A percentile compares a stretch with the other conserved stretches of the same genome.
phyloP scores from a whole-genome alignment of 2,888 invertebrate genomes.

The Archaeoteleia sp. region DNA sequence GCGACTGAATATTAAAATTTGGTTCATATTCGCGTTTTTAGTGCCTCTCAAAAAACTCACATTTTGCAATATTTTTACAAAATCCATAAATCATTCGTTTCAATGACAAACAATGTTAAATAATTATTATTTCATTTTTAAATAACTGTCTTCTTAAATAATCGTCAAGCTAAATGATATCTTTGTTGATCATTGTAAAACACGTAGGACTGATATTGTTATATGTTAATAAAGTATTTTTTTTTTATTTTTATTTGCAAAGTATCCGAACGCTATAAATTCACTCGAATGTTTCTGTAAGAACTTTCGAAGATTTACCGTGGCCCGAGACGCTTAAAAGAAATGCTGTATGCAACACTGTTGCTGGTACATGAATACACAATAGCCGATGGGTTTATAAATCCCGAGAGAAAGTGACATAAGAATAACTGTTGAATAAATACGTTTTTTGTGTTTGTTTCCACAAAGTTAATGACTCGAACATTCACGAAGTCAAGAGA shows the following conservation, averaged over 20 bases:
- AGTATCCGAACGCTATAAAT: constrained; percentile 1
- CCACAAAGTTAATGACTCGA: constrained; percentile 24
- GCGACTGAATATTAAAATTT: constrained; percentile 56
- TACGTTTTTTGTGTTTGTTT: constrained; percentile 14
- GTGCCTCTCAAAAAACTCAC: background rate
- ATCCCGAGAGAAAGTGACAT: constrained; percentile 34
- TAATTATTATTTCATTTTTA: no score
- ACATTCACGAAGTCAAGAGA: constrained; percentile 6
- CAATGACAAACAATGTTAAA: no score
- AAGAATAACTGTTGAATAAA: constrained; percentile 34
- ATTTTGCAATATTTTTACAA: constrained; percentile 12
- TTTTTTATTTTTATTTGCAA: background rate
- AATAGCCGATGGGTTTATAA: constrained; percentile 43
- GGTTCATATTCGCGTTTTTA: constrained; percentile 47
- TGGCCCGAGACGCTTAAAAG: constrained; percentile 11
- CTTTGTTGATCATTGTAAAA: no score
- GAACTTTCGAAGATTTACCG: constrained; percentile 17
- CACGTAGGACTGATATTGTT: no score
- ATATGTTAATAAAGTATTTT: no score
- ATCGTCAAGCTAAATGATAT: no score
- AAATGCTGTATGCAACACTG: constrained; percentile 37
- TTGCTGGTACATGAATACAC: constrained; percentile 38
- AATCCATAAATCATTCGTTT: no score
- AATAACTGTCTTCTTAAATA: no score
- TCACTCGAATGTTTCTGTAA: constrained; percentile 13